phyloP scores from a whole-genome alignment of 2,888 invertebrate species.

The Dysmachus trigonus region DNA sequence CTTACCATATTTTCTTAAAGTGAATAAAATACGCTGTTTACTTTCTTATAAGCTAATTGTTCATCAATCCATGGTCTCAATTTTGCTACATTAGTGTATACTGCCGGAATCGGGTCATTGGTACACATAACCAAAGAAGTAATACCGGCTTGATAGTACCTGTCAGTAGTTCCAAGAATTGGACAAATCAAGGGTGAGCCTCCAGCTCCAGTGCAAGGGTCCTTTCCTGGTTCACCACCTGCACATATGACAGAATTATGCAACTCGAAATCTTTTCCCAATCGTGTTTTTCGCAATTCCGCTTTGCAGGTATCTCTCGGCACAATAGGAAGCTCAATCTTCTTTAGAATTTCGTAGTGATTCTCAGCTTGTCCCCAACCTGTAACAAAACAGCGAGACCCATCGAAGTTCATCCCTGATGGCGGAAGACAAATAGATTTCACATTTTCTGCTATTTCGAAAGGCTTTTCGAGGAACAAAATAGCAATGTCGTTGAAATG shows the following conservation, averaged over 20 bases:
- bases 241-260: slow-evolving; percentile 80
- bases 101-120: slow-evolving; percentile 74
- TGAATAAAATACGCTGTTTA: slow-evolving; percentile 36
- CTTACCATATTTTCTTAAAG: neutral
- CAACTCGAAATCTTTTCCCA: slow-evolving; percentile 74
- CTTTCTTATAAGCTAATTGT: slow-evolving; percentile 44
- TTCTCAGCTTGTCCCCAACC: slow-evolving; percentile 66
- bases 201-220: slow-evolving; percentile 81
- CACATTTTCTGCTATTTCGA: slow-evolving; percentile 73
- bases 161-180: slow-evolving; percentile 63
- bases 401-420: slow-evolving; percentile 60
- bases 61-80: slow-evolving; percentile 75
- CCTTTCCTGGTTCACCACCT: slow-evolving; percentile 77
- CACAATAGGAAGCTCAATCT: slow-evolving; percentile 77
- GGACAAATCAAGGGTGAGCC: slow-evolving; percentile 83
- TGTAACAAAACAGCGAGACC: slow-evolving; percentile 57
- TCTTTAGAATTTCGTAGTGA: slow-evolving; percentile 72
- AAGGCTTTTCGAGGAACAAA: slow-evolving; percentile 71
- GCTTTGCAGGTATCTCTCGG: slow-evolving; percentile 64
- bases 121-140: slow-evolving; percentile 88
- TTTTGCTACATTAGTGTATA: slow-evolving; percentile 75
- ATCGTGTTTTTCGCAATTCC: slow-evolving; percentile 71
- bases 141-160: slow-evolving; percentile 67
- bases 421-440: slow-evolving; percentile 75
- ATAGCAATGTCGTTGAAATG: slow-evolving; percentile 80